These are phyloP conservation scores for Oreochromis grahami DNA, from an alignment of 2,797 vertebrate genomes.

Conservation along the genomic window DNA sequence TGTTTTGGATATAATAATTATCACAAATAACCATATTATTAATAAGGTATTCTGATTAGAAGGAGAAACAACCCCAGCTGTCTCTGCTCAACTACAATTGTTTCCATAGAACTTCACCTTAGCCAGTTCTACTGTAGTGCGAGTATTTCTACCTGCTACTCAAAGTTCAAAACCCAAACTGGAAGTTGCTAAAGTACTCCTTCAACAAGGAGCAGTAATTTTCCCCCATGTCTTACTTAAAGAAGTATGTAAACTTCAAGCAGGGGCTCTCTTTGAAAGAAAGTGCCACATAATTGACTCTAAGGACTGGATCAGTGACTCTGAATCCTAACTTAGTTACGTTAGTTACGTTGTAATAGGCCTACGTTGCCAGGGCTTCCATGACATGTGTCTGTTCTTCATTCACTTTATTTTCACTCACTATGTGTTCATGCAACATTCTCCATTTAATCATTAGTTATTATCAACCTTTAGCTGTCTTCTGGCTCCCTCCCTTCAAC, in stretches of 20 bases:
- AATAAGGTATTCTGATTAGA: background rate
- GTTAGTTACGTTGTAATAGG: background rate
- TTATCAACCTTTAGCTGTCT: background rate
- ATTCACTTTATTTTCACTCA: background rate
- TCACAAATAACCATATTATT: background rate
- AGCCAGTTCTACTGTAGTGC: background rate
- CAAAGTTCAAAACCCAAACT: background rate
- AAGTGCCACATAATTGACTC: background rate
- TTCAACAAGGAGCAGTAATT: background rate
- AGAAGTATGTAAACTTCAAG: too few relatives aligned
- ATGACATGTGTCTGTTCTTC: background rate
- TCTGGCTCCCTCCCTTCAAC: background rate
- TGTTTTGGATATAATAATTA: background rate
- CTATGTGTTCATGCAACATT: too few relatives aligned
- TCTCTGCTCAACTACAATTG: background rate
- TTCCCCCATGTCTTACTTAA: background rate
- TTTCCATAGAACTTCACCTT: background rate
- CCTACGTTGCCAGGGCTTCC: background rate
- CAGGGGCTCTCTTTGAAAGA: background rate
- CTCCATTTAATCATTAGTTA: background rate
- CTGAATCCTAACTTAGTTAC: background rate
- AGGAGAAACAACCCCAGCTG: background rate
- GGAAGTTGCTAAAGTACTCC: background rate
- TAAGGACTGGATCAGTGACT: background rate
- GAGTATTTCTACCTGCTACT: background rate